Percentiles rank a stretch among this genome's conserved stretches.
Evolutionary conservation across 2,113 vertebrate species (phyloP).

Genomic region (Colistium nudipinnis): DNA sequence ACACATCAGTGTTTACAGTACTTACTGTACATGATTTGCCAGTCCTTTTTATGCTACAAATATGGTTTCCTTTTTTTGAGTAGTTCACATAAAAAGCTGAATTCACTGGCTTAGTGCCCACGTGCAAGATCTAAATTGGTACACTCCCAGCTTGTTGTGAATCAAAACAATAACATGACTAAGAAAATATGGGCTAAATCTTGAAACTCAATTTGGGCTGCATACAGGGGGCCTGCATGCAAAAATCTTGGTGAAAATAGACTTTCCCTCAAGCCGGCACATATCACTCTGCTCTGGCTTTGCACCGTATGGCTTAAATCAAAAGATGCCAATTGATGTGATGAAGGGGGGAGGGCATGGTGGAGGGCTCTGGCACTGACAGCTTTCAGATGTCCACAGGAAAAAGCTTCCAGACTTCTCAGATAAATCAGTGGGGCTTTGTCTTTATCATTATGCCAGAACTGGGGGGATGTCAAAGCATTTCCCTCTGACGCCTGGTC

Average conservation of each 20-base stretch:
- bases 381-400: slow-evolving; percentile 49
- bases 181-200: background rate
- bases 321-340: slow-evolving; percentile 44
- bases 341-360: slow-evolving; percentile 15
- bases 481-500: slow-evolving; percentile 33
- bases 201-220: background rate
- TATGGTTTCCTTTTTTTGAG: background rate
- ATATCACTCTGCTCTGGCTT: background rate
- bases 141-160: background rate
- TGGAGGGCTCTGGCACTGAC: slow-evolving; percentile 12
- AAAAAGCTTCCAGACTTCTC: slow-evolving; percentile 32
- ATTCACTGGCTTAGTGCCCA: background rate
- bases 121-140: background rate
- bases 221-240: background rate
- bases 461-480: slow-evolving; percentile 27
- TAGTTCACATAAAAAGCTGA: background rate
- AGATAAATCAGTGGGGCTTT: slow-evolving; percentile 41
- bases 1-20: background rate
- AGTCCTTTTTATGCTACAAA: too few species aligned
- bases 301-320: slow-evolving; percentile 42
- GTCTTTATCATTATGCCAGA: slow-evolving; percentile 52
- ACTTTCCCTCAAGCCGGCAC: background rate
- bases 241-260: slow-evolving; percentile 28
- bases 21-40: too few species aligned
- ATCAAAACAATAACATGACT: background rate